Conservation (phyloP, 2,113 vertebrate genomes). For the Tenebrosternarchus preto region DNA sequence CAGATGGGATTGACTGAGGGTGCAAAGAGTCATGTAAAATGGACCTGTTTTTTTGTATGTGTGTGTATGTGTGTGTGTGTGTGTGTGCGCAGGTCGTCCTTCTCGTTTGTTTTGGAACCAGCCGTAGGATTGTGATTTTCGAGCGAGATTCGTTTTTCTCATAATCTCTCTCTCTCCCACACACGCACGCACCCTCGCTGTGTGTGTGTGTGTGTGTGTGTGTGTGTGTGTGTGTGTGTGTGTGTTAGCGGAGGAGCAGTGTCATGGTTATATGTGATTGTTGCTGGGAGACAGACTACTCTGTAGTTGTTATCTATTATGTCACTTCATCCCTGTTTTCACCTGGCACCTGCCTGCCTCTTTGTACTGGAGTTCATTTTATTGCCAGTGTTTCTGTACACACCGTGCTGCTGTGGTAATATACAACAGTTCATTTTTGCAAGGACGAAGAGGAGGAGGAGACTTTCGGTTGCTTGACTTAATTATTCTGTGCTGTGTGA, state of each 20-base stretch:
- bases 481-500: no score
- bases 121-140: slow-evolving; percentile 16
- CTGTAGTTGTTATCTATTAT: slow-evolving; percentile 23
- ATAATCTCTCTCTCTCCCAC: background rate
- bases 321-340: background rate
- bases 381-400: background rate
- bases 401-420: background rate
- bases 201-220: background rate
- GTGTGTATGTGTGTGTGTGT: no score
- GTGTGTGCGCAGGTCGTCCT: background rate
- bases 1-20: no score
- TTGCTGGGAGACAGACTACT: background rate
- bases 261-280: slow-evolving; percentile 23
- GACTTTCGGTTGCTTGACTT: no score
- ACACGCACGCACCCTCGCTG: background rate
- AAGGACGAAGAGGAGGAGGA: no score
- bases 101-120: background rate
- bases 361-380: background rate
- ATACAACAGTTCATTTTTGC: no score
- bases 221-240: background rate
- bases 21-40: no score
- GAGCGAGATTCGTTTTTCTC: background rate
- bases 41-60: no score
- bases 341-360: background rate
- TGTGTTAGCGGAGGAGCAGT: slow-evolving; percentile 34